Conservation (phyloP, 2,888 invertebrate species). For the Lapara coniferarum region DNA sequence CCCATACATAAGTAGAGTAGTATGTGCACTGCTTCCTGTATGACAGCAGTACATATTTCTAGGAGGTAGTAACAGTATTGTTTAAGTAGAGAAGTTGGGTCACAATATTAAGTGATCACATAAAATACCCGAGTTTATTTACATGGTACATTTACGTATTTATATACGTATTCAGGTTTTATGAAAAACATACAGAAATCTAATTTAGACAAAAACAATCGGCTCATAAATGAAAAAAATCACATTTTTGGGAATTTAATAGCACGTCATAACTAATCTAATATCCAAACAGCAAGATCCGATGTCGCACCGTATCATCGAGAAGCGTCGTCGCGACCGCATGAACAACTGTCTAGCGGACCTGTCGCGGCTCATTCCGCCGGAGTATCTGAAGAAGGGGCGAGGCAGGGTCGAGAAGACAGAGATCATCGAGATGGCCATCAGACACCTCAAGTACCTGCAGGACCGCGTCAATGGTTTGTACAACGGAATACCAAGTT, state of each 20-base stretch:
- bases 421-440: constrained; percentile 99
- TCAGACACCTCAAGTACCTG: constrained; percentile 95
- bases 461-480: constrained; percentile 85
- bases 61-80: not conserved
- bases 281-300: constrained; percentile 91
- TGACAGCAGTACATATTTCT: too few species aligned
- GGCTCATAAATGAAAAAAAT: too few species aligned
- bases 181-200: too few species aligned
- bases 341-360: constrained; percentile 99
- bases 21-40: too few species aligned
- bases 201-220: too few species aligned
- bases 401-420: constrained; percentile 98
- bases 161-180: too few species aligned
- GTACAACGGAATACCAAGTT: constrained; percentile 15
- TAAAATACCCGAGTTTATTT: too few species aligned
- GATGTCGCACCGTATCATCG: constrained; percentile 98
- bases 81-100: not conserved
- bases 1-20: not conserved
- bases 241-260: too few species aligned
- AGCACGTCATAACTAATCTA: not conserved
- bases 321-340: constrained; percentile 96
- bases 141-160: too few species aligned
- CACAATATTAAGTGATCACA: too few species aligned
- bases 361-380: constrained; percentile 95
- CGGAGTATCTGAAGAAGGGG: constrained; percentile 96